Evolutionary conservation across 2,797 vertebrate species (phyloP).

Genomic region (Apogon hyalosoma): DNA sequence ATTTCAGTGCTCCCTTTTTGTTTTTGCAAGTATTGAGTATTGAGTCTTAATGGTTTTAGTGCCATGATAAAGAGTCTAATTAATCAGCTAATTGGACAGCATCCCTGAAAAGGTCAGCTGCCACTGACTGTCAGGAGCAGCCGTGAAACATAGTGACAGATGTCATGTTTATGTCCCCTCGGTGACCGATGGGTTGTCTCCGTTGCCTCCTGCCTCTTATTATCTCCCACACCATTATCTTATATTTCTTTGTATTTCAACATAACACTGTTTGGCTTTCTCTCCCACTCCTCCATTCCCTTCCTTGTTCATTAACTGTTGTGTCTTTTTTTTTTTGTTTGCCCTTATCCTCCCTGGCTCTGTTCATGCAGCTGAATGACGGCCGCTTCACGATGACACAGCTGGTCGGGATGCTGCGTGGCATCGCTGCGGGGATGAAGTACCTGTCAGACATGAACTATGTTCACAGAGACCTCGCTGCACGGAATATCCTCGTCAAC

Average conservation of each 20-base stretch:
- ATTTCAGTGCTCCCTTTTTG: slow-evolving; percentile 26
- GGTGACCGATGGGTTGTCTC: slow-evolving; percentile 56
- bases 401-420: slow-evolving; percentile 96
- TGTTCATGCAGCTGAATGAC: slow-evolving; percentile 89
- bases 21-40: slow-evolving; percentile 31
- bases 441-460: slow-evolving; percentile 99
- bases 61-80: slow-evolving; percentile 64
- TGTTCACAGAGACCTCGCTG: slow-evolving; percentile 96
- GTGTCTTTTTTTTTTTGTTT: neutral
- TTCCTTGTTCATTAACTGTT: slow-evolving; percentile 19
- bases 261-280: neutral
- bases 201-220: slow-evolving; percentile 18
- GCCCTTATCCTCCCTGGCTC: neutral
- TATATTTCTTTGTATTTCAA: slow-evolving; percentile 26
- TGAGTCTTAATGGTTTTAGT: slow-evolving; percentile 44
- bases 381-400: slow-evolving; percentile 98
- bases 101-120: slow-evolving; percentile 75
- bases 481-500: slow-evolving; percentile 98
- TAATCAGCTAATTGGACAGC: slow-evolving; percentile 78
- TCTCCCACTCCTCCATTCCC: slow-evolving; percentile 14
- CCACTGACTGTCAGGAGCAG: slow-evolving; percentile 62
- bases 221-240: slow-evolving; percentile 14
- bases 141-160: slow-evolving; percentile 64
- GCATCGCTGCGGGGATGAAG: slow-evolving; percentile 97
- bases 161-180: slow-evolving; percentile 69